Evolutionary conservation across 2,113 vertebrate species (phyloP), one percentile per base, ranked within the genome.

Genomic region (Zosterops hypoxanthus): DNA sequence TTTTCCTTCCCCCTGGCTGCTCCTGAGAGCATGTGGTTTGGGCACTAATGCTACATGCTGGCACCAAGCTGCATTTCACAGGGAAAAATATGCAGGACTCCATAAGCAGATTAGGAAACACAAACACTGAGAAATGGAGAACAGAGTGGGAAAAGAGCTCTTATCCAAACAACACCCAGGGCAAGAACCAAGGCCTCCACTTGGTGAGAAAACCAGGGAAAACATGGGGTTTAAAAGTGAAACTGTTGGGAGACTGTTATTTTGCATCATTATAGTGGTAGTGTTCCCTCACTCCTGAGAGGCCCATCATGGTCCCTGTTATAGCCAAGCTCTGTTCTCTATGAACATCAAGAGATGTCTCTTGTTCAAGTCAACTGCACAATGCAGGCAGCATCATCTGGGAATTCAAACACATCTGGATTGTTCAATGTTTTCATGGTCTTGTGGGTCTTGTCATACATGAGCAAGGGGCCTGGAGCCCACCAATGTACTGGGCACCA

Each of bases 51-150:
- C 61, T 86, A 20, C 13, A 29, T 22, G 36, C 46, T 95, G 82
- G 63, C 78, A 91, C 6, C 33, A 86, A 25, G 55, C 8, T 66
- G 39, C 53, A 63, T 82, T 93, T 86, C 78, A 72, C 2, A 1
- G 14, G 53, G 28, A 28, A 79, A 90, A 88, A 60, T 69, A 82
- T 69, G 64, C 50, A 77, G 41, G 29, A 28, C 11, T 93, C 56
- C 57, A 31, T 88, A 88, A 86, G 71, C 34, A 83, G 86, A 88
- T 86, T 71, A 94, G 44, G 73, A 88, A 93, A 86, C 66, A 87
- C 29, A 55, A 92, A 88, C 42, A 92, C 12, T 4, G 2, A 87
- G 59, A 82, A 86, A 47, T 26, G 28, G 47, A 77, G 57, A 83
- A 49, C 41, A 77, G 63, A 80, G 26, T 3, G 2, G 71, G 60